phyloP scores from a whole-genome alignment of 2,888 invertebrate species.

The Eristalis intricaria region DNA sequence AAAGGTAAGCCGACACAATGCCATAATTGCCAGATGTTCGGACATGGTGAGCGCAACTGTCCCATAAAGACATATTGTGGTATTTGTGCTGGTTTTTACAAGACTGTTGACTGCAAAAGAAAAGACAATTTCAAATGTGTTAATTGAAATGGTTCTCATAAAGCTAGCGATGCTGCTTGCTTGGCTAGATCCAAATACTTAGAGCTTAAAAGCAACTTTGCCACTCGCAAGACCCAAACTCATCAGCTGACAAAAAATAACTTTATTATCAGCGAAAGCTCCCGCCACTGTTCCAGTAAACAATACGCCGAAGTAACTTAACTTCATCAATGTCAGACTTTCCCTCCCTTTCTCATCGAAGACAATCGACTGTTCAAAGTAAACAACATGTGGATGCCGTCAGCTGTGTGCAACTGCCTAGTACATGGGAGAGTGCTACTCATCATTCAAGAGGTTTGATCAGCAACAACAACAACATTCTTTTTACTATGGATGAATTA shows the following conservation, averaged over 20 bases:
- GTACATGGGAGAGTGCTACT: not conserved
- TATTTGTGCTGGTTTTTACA: too few species aligned
- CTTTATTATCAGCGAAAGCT: constrained; percentile 17
- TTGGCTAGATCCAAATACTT: too few species aligned
- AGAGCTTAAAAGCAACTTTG: too few species aligned
- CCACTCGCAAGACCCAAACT: constrained; percentile 50
- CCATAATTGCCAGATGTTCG: constrained; percentile 60
- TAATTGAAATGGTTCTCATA: too few species aligned
- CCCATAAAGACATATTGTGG: constrained; percentile 20
- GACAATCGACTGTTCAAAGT: not conserved
- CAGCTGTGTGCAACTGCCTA: too few species aligned
- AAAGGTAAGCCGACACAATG: too few species aligned
- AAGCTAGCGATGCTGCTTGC: too few species aligned
- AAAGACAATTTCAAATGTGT: too few species aligned
- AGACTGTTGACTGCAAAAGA: too few species aligned
- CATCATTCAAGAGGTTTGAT: not conserved
- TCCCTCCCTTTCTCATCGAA: constrained; percentile 15
- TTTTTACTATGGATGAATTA: too few species aligned
- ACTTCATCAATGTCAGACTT: constrained; percentile 19
- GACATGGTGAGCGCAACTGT: constrained; percentile 54
- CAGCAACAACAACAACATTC: constrained; percentile 1
- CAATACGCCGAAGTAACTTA: not conserved
- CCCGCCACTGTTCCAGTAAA: not conserved
- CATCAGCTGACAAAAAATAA: constrained; percentile 22
- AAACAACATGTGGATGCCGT: not conserved